Conservation (phyloP, 2,113 vertebrate genomes). For the Ciconia stormi region DNA sequence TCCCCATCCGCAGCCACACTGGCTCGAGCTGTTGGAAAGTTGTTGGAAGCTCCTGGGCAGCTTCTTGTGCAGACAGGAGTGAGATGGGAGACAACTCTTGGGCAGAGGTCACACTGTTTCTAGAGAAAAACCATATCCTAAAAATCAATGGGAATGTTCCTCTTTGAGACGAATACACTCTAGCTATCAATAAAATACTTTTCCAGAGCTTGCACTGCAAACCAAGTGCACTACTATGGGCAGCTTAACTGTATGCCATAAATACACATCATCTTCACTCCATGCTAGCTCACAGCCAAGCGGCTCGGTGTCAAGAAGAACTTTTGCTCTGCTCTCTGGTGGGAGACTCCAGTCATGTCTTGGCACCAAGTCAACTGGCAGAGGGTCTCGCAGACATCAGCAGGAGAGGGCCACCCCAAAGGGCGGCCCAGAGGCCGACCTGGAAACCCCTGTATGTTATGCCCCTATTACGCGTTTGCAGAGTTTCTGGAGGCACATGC, state of each 20-base stretch:
- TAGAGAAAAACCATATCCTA: background rate
- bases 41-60: too few relatives aligned
- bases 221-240: accelerated
- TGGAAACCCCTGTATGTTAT: accelerated
- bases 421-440: too few relatives aligned
- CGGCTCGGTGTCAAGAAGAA: background rate
- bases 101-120: background rate
- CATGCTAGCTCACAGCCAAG: accelerated
- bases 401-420: background rate
- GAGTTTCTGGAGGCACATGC: background rate
- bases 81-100: background rate
- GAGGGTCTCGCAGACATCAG: background rate
- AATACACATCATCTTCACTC: accelerated
- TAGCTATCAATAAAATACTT: background rate
- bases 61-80: background rate
- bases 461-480: background rate
- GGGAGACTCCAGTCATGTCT: accelerated
- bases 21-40: background rate
- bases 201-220: background rate
- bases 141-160: background rate
- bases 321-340: too few relatives aligned
- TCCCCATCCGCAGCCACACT: accelerated
- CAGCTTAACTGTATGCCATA: background rate
- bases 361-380: background rate
- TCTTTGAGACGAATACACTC: background rate